Conservation (phyloP, 2,113 vertebrate genomes). For the Gallinago paraguaiae region DNA sequence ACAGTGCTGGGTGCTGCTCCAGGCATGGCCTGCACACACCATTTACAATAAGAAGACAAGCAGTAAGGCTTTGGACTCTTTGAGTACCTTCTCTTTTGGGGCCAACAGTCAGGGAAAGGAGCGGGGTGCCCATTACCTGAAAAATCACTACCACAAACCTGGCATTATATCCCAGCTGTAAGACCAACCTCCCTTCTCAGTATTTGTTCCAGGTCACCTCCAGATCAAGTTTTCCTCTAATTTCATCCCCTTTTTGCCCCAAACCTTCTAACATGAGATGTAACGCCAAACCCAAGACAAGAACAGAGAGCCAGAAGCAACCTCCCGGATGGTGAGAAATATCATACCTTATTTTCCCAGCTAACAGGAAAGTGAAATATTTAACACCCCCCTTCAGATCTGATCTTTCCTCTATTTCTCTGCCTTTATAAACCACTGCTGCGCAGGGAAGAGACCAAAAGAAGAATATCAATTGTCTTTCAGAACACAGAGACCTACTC, state of each 20-base stretch:
- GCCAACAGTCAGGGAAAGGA: not conserved
- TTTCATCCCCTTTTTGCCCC: not conserved
- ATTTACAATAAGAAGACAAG: not conserved
- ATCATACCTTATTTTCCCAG: constrained; percentile 12
- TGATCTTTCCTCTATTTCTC: not conserved
- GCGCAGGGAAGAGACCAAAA: not conserved
- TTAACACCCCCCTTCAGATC: not conserved
- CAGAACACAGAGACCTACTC: not conserved
- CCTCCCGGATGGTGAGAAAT: not conserved
- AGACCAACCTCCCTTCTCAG: not conserved
- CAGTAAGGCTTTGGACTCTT: not conserved
- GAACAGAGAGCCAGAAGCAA: not conserved
- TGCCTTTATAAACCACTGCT: not conserved
- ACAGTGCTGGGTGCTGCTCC: not conserved
- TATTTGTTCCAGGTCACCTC: not conserved
- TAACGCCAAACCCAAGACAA: not conserved
- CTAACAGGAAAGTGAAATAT: constrained; percentile 15
- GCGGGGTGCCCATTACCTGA: not conserved
- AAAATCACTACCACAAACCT: not conserved
- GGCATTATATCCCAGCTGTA: not conserved
- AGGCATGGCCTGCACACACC: rapidly evolving
- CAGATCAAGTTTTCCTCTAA: not conserved
- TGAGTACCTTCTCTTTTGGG: not conserved
- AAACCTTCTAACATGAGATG: not conserved
- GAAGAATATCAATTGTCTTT: constrained; percentile 43